Base-by-base conservation (phyloP, 1,140 invertebrate genomes). In the Capitella teleta region DNA sequence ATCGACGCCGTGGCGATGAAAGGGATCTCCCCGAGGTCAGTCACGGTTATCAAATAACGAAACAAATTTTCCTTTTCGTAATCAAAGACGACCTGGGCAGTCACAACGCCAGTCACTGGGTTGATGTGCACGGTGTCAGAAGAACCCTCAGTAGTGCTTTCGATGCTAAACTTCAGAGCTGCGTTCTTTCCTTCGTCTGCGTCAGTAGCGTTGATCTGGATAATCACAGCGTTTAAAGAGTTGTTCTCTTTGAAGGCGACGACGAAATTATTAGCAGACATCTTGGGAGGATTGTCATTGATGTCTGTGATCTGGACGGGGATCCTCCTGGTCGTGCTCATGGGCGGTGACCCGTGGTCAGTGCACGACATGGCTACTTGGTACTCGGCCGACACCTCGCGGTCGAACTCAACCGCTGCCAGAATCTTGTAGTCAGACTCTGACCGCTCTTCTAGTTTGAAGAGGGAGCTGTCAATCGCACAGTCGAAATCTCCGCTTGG, bases 401-500 rank as follows among this genome's bases (percentile, higher is more conserved):
- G 41, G 42, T 61, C 56, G 47, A 61, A 47, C 10, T 45, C 49
- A 12, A 49, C 57, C 23, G 52, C 54, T 8, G 64, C 49, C n/a
- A 56, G 44, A 19, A 66, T 54, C 51, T 61, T 59, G 47, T 60
- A 66, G 19, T 59, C 52, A 12, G 56, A 53, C 60, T 41, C 61
- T 47, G 5, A 65, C 5, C 64, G 24, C 38, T 55, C 52, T 19
- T 53, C 40, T 23, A 62, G 52, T 4, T 25, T 21, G 23, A 56
- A 49, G 47, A 58, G 59, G 25, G 55, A 25, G 1, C 41, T 19
- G 45, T 65, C 57, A 19, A 65, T 56, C 23, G 44, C 47, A 37
- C 68, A 71, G 8, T 40, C 41, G 8, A 64, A 57, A 10, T 60
- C 42, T n/a, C 57, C 60, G 53, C 66, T 68, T 2, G 48, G 23